Base-by-base conservation (phyloP, 2,113 vertebrate genomes). In the Hystrix cristata region DNA sequence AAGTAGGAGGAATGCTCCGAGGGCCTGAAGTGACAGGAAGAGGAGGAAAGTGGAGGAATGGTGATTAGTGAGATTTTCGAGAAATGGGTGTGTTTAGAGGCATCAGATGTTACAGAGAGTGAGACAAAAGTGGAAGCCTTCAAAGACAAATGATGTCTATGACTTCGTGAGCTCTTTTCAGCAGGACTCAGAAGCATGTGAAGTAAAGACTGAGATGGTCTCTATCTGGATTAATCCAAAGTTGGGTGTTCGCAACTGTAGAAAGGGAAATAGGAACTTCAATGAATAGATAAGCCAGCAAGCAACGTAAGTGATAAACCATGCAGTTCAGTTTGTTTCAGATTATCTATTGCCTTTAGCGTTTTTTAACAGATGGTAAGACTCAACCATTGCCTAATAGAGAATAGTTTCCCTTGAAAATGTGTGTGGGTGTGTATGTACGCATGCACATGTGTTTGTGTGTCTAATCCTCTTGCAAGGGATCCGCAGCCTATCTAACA, bases 401-500 rank as follows among this genome's bases (percentile, higher is more conserved):
- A 79, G 67, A 94, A 92, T 2, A 91, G 31, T 95, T 97, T 94
- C 88, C 81, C 81, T 21, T 91, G 94, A 78, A 94, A 97, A 90
- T 90, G 27, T 67, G 43, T 43, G 3, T 82, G 83, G 15, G 25
- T 71, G 38, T 76, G 62, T 71, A 43, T 92, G 51, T 78, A 34
- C 51, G n/a, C 65, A 8, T 13, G 12, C 51, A 25, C 3, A 3
- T 78, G 67, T 78, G 60, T 25, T 67, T 69, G 5, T 67, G 53
- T 87, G 29, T 91, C 65, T 96, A 83, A 94, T 91, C 43, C 86
- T 59, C 31, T 96, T 60, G 53, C 85, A 60, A 90, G 84, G 55
- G 31, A 13, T 59, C 31, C 46, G n/a, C 51, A 29, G 29, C 27
- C 9, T 38, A 46, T 25, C 76, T 83, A 80, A 48, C 67, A 79